Percentiles rank a stretch among this genome's conserved stretches.
Evolutionary conservation across 2,797 vertebrate genomes (phyloP).

Genomic region (Poecile montanus): DNA sequence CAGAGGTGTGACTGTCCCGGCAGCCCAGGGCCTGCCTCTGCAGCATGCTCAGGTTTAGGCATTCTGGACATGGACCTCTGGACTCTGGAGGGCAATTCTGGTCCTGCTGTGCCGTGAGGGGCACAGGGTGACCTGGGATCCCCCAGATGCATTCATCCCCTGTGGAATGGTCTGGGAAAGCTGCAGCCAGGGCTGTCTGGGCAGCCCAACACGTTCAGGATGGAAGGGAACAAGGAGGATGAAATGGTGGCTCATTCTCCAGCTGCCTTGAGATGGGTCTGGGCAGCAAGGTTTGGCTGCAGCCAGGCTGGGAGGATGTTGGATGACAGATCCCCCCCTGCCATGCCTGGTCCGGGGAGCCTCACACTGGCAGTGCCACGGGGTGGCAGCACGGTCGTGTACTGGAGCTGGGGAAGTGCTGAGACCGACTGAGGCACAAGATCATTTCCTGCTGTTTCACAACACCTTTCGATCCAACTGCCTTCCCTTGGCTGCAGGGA

Average conservation of each 20-base stretch:
- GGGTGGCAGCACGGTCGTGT: constrained; percentile 47
- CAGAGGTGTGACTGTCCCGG: background rate
- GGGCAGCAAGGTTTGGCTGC: background rate
- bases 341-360: background rate
- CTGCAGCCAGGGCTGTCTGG: background rate
- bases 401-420: background rate
- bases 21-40: background rate
- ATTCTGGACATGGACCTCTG: background rate
- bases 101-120: background rate
- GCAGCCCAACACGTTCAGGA: background rate
- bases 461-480: accelerated
- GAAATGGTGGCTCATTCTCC: background rate
- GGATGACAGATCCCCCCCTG: accelerated
- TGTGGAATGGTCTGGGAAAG: background rate
- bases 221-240: background rate
- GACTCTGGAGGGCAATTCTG: background rate
- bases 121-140: background rate
- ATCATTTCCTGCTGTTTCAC: background rate
- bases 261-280: background rate
- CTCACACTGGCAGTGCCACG: background rate
- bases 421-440: background rate
- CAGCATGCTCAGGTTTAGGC: background rate
- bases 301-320: background rate
- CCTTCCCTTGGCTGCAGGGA: background rate
- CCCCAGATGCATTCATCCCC: background rate